A percentile compares a stretch with the other conserved stretches of the same genome.
Evolutionary conservation across 1,140 invertebrate species (phyloP).

Genomic region (Dufourea novaeangliae): DNA sequence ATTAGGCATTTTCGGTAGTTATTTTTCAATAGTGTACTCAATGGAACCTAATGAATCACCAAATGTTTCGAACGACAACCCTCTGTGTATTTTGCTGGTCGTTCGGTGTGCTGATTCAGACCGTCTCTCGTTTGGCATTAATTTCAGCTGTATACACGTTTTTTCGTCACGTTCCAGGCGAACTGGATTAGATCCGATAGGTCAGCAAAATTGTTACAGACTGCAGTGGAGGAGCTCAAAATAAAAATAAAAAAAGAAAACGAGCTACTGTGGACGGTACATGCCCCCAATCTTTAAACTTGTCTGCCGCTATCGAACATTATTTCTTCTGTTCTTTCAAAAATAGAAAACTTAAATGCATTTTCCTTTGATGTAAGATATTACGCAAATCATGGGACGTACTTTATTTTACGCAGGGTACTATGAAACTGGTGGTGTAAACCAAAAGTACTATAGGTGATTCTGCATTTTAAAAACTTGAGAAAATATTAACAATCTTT

Average conservation of each 20-base stretch:
- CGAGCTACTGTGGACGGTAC: neutral
- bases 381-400: too few species aligned
- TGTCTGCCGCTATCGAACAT: neutral
- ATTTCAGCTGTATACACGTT: constrained; percentile 1
- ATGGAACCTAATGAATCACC: neutral
- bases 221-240: neutral
- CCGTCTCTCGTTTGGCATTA: neutral
- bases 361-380: too few species aligned
- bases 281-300: neutral
- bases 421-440: too few species aligned
- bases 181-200: constrained; percentile 2
- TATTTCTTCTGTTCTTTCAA: neutral
- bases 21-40: neutral
- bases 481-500: too few species aligned
- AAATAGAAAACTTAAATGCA: too few species aligned
- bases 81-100: neutral
- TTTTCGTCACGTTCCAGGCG: neutral
- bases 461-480: too few species aligned
- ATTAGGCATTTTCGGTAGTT: neutral
- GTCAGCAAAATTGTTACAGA: neutral
- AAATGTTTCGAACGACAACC: neutral
- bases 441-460: too few species aligned
- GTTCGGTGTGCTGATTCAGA: neutral
- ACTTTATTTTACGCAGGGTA: too few species aligned
- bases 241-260: neutral